These are phyloP conservation scores for Myopa tessellatipennis DNA, from an alignment of 2,888 invertebrate genomes.

Conservation along the genomic window DNA sequence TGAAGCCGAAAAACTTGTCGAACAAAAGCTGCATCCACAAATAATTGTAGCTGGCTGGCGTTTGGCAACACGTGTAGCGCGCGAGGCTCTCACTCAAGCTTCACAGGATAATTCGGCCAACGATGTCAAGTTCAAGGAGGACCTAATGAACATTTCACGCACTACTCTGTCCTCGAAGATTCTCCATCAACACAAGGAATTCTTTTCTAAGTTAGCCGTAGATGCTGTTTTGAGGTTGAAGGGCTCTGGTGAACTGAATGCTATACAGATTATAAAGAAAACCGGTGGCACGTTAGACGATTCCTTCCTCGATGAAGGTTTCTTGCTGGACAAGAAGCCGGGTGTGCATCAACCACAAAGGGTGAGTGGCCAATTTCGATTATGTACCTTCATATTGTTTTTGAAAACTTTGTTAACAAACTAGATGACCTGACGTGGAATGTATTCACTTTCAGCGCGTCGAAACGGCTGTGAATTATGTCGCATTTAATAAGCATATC, in stretches of 20 bases:
- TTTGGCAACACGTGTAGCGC: constrained; percentile 85
- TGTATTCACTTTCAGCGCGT: constrained; percentile 56
- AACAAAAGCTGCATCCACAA: constrained; percentile 97
- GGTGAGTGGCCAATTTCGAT: constrained; percentile 51
- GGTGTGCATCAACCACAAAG: constrained; percentile 96
- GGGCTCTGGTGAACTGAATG: constrained; percentile 93
- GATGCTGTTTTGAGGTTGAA: constrained; percentile 95
- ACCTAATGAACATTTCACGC: constrained; percentile 95
- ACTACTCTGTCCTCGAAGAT: constrained; percentile 99
- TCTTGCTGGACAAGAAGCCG: constrained; percentile 95
- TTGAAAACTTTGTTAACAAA: neutral
- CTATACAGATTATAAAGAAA: constrained; percentile 98
- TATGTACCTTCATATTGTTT: neutral
- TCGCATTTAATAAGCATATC: constrained; percentile 60
- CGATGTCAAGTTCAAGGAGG: constrained; percentile 82
- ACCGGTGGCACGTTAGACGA: constrained; percentile 92
- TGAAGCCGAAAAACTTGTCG: constrained; percentile 94
- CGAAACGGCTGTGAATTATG: constrained; percentile 69
- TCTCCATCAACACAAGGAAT: constrained; percentile 94
- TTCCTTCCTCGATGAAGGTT: constrained; percentile 95
- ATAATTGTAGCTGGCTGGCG: constrained; percentile 97
- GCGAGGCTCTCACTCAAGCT: constrained; percentile 81
- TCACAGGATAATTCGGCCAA: constrained; percentile 87
- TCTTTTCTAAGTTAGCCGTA: constrained; percentile 94
- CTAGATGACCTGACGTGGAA: neutral